Evolutionary conservation across 1,140 invertebrate species (phyloP), one percentile per base, ranked within the genome.

Genomic region (Scaptodrosophila lebanonensis): DNA sequence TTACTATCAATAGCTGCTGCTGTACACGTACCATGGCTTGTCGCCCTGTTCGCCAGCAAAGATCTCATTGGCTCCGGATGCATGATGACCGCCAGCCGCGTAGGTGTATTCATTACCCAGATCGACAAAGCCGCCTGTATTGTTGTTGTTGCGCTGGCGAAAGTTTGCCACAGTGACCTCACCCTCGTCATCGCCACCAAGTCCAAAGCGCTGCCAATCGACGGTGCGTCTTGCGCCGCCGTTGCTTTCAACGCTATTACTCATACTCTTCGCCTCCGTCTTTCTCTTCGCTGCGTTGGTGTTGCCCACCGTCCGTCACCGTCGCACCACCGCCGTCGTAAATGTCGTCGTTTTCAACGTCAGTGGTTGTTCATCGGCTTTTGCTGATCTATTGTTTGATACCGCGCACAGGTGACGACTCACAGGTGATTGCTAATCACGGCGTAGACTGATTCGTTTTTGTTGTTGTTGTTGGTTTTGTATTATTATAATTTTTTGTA

Each of bases 11-110:
- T 27, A 7, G 2, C 32, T 39, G n/a, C 7, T 12, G 3, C n/a
- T 17, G 7, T 2, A 8, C 22, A 58, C 61, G 57, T 58, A 87
- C 86, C 86, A 87, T 11, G 86, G 86, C 44, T 87, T 87, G 45
- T 87, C 86, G 11, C 85, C 95, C 89, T 94, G 93, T 88, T 96
- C 94, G 85, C 95, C 93, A 13, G 94, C 93, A 87, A 95, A 97
- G 27, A 97, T 90, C 88, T 97, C 95, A 88, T 96, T 96, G 15
- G 92, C 91, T 52, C 93, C 93, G 32, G 93, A 93, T n/a, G 92
- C 92, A 87, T 94, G 93, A 86, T 95, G 93, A 22, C 94, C 93
- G 75, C 93, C 92, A 33, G 91, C 90, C 44, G 91, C 91, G 87
- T 93, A 91, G 67, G 91, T 91, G 88, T 92, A 91, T 83, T 92